These are phyloP conservation scores for Aphodius sticticus DNA, from an alignment of 2,888 invertebrate species.

Conservation along the genomic window DNA sequence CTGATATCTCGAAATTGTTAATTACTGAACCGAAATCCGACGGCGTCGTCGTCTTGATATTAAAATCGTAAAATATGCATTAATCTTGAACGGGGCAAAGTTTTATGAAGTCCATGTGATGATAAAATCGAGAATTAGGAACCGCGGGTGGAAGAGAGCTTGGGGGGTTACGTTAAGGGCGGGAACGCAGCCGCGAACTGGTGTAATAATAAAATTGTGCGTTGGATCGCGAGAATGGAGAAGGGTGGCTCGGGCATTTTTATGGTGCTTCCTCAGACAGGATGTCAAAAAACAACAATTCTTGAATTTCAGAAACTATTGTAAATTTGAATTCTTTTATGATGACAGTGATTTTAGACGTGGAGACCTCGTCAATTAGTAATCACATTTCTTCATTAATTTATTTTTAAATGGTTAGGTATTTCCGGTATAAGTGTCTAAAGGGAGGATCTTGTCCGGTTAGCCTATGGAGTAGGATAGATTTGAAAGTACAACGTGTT, in stretches of 20 bases:
- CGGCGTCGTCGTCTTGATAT: constrained; percentile 49
- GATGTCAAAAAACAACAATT: not conserved
- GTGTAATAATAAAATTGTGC: constrained; percentile 55
- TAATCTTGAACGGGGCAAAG: constrained; percentile 55
- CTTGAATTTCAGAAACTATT: not conserved
- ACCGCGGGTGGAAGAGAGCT: not conserved
- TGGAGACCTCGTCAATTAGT: too few relatives aligned
- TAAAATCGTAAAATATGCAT: constrained; percentile 58
- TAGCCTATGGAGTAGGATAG: too few relatives aligned
- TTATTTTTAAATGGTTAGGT: too few relatives aligned
- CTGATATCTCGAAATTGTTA: constrained; percentile 54
- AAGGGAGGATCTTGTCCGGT: too few relatives aligned
- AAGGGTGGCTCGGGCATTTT: constrained; percentile 17
- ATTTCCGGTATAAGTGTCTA: too few relatives aligned
- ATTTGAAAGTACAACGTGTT: too few relatives aligned
- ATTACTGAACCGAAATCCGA: constrained; percentile 50
- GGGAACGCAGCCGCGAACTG: not conserved
- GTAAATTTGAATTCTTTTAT: too few relatives aligned
- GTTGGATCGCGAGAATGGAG: constrained; percentile 49
- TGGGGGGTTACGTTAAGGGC: not conserved
- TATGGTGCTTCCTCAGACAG: not conserved
- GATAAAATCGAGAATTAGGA: constrained; percentile 52
- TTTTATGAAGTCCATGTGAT: constrained; percentile 57
- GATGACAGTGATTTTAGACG: too few relatives aligned
- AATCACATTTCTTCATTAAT: too few relatives aligned